phyloP scores from a whole-genome alignment of 1,140 invertebrate genomes.

The Hypothenemus hampei region DNA sequence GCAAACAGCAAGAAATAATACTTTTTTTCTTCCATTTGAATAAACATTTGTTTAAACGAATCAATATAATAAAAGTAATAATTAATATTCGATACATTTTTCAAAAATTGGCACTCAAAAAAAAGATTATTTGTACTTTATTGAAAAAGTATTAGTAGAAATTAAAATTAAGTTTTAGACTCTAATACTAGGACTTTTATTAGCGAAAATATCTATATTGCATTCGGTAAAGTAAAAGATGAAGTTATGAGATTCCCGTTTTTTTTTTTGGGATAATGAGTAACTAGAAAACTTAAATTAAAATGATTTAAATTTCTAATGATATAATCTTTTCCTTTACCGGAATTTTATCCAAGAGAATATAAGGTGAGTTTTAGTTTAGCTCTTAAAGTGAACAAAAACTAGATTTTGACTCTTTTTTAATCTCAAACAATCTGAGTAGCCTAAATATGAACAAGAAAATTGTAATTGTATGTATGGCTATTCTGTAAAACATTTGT shows the following conservation, averaged over 20 bases:
- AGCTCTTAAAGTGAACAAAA: too few relatives aligned
- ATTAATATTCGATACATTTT: constrained; percentile 17
- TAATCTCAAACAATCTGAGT: too few relatives aligned
- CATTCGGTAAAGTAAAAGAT: constrained; percentile 1
- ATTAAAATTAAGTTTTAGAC: constrained; percentile 12
- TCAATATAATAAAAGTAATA: constrained; percentile 10
- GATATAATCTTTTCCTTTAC: neutral
- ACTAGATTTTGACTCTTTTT: too few relatives aligned
- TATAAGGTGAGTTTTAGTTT: neutral
- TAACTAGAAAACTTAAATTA: constrained; percentile 1
- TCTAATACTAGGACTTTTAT: constrained; percentile 6
- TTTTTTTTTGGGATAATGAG: neutral
- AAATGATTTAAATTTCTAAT: neutral
- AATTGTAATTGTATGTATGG: too few relatives aligned
- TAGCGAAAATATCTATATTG: neutral
- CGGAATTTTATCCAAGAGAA: neutral
- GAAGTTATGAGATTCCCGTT: neutral
- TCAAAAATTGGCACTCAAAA: constrained; percentile 23
- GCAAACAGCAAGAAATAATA: neutral
- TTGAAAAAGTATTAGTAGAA: constrained; percentile 18
- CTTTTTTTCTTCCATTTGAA: neutral
- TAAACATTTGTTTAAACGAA: neutral
- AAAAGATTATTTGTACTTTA: constrained; percentile 22
- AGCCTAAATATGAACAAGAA: too few relatives aligned
- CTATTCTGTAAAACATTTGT: too few relatives aligned